phyloP scores from a whole-genome alignment of 1,140 invertebrate genomes.

The Sitodiplosis mosellana region DNA sequence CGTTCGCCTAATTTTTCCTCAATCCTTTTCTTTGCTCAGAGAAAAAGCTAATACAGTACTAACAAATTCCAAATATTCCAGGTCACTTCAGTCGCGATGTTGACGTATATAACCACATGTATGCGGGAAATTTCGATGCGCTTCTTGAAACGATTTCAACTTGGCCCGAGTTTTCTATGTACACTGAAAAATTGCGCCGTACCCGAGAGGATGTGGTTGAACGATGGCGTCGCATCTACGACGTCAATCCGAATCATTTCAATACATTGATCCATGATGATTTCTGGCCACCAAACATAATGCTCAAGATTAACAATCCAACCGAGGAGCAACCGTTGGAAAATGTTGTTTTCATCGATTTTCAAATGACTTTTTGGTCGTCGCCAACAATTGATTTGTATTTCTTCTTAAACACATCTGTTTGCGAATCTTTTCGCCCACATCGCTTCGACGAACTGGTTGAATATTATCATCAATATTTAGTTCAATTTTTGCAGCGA shows the following conservation, averaged over 20 bases:
- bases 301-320: neutral
- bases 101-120: neutral
- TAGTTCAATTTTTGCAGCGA: neutral
- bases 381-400: neutral
- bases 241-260: neutral
- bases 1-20: no score
- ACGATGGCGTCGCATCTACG: neutral
- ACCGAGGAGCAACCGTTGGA: neutral
- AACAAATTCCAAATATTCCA: no score
- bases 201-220: neutral
- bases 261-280: neutral
- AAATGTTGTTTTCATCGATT: neutral
- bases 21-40: no score
- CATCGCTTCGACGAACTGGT: neutral
- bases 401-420: neutral
- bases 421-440: neutral
- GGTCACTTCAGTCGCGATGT: neutral
- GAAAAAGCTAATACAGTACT: no score
- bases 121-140: neutral
- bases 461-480: neutral
- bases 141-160: neutral
- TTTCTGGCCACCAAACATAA: neutral
- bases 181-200: neutral
- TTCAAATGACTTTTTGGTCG: neutral
- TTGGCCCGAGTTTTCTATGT: neutral